These are phyloP conservation scores for Dynastes tityus DNA, from an alignment of 2,888 invertebrate species.

Conservation along the genomic window DNA sequence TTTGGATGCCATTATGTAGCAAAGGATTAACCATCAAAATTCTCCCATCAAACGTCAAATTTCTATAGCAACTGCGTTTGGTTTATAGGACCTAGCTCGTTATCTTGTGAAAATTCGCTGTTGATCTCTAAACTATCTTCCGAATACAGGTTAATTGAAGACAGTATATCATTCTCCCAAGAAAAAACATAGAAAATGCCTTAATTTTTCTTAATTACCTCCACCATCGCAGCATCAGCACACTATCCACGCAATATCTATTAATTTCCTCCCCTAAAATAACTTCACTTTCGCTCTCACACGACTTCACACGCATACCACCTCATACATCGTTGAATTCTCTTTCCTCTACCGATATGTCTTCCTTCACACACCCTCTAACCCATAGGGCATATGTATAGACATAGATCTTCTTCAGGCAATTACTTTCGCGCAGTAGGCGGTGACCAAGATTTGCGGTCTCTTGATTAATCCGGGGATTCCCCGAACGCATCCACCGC, in stretches of 20 bases:
- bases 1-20: no score
- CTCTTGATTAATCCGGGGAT: slow-evolving; percentile 64
- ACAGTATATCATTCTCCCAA: no score
- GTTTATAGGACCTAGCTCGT: no score
- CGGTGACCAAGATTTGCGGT: slow-evolving; percentile 64
- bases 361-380: background rate
- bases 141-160: no score
- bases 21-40: no score
- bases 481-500: background rate
- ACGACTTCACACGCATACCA: background rate
- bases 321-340: background rate
- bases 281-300: background rate
- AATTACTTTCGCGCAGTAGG: slow-evolving; percentile 13
- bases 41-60: no score
- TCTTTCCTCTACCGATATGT: background rate
- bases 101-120: no score
- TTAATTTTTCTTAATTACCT: no score
- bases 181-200: no score
- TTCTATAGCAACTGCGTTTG: no score
- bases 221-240: background rate
- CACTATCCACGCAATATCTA: slow-evolving; percentile 5
- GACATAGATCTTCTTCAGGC: slow-evolving; percentile 29
- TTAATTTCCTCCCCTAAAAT: slow-evolving; percentile 23
- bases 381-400: background rate
- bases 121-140: no score